Conservation (phyloP, 2,888 invertebrate genomes). For the Mimumesa dahlbomi region DNA sequence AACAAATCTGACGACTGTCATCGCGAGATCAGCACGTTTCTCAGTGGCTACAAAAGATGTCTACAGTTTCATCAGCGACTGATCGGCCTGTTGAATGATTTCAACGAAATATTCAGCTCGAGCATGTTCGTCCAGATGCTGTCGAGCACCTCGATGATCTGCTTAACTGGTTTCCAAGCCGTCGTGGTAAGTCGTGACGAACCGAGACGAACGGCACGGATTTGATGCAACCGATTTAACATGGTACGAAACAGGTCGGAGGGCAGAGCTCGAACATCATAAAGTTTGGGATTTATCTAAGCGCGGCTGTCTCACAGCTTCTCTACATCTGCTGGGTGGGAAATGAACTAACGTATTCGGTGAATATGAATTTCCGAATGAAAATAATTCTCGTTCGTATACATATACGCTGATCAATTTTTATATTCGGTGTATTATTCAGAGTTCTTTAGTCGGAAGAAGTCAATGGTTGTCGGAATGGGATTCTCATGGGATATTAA, state of each 20-base stretch:
- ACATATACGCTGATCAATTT: background rate
- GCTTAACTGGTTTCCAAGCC: conserved; percentile 74
- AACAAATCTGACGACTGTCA: too few species aligned
- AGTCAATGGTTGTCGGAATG: conserved; percentile 69
- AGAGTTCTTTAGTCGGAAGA: conserved; percentile 33
- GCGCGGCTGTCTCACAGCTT: conserved; percentile 67
- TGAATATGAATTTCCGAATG: conserved; percentile 24
- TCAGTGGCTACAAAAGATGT: conserved; percentile 52
- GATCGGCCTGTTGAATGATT: conserved; percentile 55
- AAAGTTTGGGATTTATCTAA: conserved; percentile 66
- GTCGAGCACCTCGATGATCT: conserved; percentile 72
- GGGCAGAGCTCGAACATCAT: conserved; percentile 61
- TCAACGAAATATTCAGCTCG: conserved; percentile 66
- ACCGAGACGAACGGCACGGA: too few species aligned
- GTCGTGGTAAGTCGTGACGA: conserved; percentile 64
- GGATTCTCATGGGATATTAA: conserved; percentile 48
- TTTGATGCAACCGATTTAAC: conserved; percentile 49
- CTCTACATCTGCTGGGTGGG: conserved; percentile 70
- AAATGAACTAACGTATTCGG: conserved; percentile 67
- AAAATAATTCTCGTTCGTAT: background rate
- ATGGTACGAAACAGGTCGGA: conserved; percentile 57
- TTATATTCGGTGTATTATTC: too few species aligned
- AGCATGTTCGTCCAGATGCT: conserved; percentile 70
- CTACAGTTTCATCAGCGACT: conserved; percentile 66
- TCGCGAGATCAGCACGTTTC: too few species aligned